A percentile compares a stretch with the other conserved stretches of the same genome.
These are phyloP conservation scores for Geodia barretti DNA, from an alignment of 37 sponge, comb jelly and placozoan genomes.

Conservation along the genomic window DNA sequence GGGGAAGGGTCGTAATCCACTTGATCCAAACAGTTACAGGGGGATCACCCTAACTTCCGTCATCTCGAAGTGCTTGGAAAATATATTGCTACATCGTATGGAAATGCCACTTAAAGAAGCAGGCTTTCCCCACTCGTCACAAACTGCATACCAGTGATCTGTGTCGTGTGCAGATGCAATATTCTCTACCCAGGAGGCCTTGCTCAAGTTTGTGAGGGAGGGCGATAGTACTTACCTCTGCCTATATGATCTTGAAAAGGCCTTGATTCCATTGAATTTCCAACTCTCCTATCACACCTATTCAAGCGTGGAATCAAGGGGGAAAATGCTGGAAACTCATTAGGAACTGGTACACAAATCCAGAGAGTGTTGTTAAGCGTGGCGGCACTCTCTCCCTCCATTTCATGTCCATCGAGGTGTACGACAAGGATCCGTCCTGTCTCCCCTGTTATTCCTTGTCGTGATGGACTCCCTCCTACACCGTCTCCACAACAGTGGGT, in stretches of 20 bases:
- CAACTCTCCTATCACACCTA: background rate
- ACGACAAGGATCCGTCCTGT: conserved; percentile 1
- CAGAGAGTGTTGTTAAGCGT: background rate
- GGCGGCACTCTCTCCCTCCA: background rate
- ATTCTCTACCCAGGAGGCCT: background rate
- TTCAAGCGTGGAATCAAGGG: background rate
- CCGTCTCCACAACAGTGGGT: background rate
- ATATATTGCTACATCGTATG: background rate
- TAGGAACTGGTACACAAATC: background rate
- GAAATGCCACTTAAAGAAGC: background rate
- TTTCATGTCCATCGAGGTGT: background rate
- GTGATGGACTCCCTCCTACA: conserved; percentile 11
- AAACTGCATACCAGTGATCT: conserved; percentile 1
- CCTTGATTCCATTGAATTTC: conserved; percentile 8
- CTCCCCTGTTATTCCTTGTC: background rate
- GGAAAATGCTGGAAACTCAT: conserved; percentile 6
- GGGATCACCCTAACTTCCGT: conserved; percentile 22
- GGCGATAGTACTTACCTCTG: background rate
- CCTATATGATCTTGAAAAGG: conserved; percentile 9
- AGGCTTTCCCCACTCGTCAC: background rate
- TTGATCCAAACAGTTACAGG: conserved; percentile 6
- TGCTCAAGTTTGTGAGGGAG: background rate
- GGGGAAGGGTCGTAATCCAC: conserved; percentile 16
- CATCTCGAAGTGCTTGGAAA: conserved; percentile 14
- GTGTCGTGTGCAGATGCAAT: conserved; percentile 2